Percentiles rank a stretch among this genome's conserved stretches.
These are phyloP conservation scores for Pyxicephalus adspersus DNA, from an alignment of 2,113 vertebrate genomes.

Conservation along the genomic window DNA sequence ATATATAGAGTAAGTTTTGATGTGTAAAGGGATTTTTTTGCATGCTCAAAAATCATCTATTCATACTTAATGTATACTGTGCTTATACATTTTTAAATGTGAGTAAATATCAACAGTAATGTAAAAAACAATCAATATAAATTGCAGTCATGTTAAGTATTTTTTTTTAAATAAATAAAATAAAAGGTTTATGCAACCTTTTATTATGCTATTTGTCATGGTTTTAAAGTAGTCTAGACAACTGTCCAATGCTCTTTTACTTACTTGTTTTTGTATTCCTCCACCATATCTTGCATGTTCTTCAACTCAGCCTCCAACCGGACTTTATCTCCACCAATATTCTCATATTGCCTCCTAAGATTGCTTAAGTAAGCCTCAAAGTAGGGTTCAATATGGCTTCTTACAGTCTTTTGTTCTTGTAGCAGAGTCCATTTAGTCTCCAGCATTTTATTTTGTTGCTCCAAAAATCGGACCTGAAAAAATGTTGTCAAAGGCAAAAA, in stretches of 20 bases:
- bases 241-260: background rate
- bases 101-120: too few relatives aligned
- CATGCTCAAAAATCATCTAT: too few relatives aligned
- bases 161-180: too few relatives aligned
- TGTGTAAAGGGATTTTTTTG: too few relatives aligned
- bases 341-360: slow-evolving; percentile 62
- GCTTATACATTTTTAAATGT: too few relatives aligned
- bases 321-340: slow-evolving; percentile 55
- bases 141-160: too few relatives aligned
- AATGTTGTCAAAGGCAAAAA: background rate
- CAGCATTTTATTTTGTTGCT: slow-evolving; percentile 70
- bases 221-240: too few relatives aligned
- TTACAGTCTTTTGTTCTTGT: slow-evolving; percentile 63
- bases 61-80: too few relatives aligned
- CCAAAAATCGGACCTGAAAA: slow-evolving; percentile 64
- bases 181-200: too few relatives aligned
- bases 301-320: slow-evolving; percentile 60
- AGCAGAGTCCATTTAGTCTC: slow-evolving; percentile 66
- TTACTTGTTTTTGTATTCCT: slow-evolving; percentile 64
- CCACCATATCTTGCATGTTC: slow-evolving; percentile 60
- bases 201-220: too few relatives aligned
- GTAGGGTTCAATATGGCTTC: slow-evolving; percentile 63
- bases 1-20: too few relatives aligned
- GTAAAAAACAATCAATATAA: too few relatives aligned
- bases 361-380: slow-evolving; percentile 63